phyloP scores from a whole-genome alignment of 2,113 vertebrate species.

The Cyrtonyx montezumae region DNA sequence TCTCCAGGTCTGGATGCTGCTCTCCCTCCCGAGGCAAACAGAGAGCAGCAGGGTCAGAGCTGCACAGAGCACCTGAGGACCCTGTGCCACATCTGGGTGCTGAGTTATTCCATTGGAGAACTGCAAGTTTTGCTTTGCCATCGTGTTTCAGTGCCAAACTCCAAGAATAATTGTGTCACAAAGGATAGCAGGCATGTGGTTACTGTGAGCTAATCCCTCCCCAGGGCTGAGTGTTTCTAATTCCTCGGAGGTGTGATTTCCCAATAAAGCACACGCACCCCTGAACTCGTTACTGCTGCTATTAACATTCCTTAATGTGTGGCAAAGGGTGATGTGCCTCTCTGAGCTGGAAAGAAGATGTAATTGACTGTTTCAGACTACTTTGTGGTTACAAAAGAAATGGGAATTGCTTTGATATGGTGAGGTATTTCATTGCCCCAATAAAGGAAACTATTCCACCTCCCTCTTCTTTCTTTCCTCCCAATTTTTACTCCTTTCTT shows the following conservation, averaged over 20 bases:
- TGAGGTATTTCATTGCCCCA: background rate
- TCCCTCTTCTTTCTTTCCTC: background rate
- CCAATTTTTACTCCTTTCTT: background rate
- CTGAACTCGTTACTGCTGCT: background rate
- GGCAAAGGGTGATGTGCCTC: conserved; percentile 21
- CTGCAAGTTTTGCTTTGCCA: background rate
- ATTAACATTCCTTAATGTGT: background rate
- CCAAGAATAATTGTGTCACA: background rate
- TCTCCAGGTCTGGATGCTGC: background rate
- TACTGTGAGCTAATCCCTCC: background rate
- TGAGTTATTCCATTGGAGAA: background rate
- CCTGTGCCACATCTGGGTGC: background rate
- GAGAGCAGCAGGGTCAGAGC: background rate
- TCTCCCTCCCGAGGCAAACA: background rate
- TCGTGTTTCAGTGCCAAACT: background rate
- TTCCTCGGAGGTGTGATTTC: background rate
- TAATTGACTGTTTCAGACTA: conserved; percentile 26
- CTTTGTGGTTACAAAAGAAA: background rate
- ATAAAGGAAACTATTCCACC: background rate
- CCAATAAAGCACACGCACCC: background rate
- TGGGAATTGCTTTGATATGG: conserved; percentile 5
- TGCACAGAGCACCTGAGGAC: background rate
- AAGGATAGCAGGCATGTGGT: background rate
- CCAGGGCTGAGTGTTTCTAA: background rate
- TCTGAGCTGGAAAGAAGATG: conserved; percentile 6